These are phyloP conservation scores for Furcula furcula DNA, from an alignment of 2,888 invertebrate species.

Conservation along the genomic window DNA sequence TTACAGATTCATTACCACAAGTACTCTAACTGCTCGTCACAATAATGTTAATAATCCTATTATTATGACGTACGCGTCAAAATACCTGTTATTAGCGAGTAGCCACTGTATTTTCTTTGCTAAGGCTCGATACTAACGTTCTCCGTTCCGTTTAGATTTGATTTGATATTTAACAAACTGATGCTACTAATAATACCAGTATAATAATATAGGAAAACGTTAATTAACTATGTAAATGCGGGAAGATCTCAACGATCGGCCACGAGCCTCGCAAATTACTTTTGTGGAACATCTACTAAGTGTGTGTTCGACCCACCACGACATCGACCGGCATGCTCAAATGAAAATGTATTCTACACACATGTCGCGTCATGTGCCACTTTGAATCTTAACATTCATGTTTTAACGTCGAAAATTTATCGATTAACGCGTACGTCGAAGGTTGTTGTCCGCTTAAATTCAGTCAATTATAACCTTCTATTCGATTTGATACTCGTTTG, in stretches of 20 bases:
- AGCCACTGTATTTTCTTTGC: slow-evolving; percentile 1
- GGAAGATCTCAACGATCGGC: slow-evolving; percentile 58
- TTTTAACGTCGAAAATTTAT: slow-evolving; percentile 54
- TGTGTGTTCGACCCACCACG: slow-evolving; percentile 56
- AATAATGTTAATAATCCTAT: too few relatives aligned
- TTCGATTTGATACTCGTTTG: slow-evolving; percentile 72
- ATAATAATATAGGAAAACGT: slow-evolving; percentile 51
- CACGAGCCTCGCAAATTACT: slow-evolving; percentile 62
- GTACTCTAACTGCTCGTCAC: not conserved
- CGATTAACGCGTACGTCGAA: slow-evolving; percentile 39
- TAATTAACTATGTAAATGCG: slow-evolving; percentile 64
- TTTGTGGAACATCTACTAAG: slow-evolving; percentile 63
- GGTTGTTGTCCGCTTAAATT: slow-evolving; percentile 59
- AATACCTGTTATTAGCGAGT: too few relatives aligned
- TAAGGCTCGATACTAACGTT: not conserved
- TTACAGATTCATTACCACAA: too few relatives aligned
- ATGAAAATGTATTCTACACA: slow-evolving; percentile 38
- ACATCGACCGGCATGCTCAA: slow-evolving; percentile 40
- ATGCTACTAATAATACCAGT: slow-evolving; percentile 24
- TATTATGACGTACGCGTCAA: too few relatives aligned
- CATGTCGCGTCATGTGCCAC: slow-evolving; percentile 12
- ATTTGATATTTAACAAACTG: slow-evolving; percentile 6
- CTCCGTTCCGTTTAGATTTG: too few relatives aligned
- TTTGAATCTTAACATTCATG: slow-evolving; percentile 26
- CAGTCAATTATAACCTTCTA: slow-evolving; percentile 75